Evolutionary conservation across 2,113 vertebrate species (phyloP).

Genomic region (Chaetorhynchus papuensis): DNA sequence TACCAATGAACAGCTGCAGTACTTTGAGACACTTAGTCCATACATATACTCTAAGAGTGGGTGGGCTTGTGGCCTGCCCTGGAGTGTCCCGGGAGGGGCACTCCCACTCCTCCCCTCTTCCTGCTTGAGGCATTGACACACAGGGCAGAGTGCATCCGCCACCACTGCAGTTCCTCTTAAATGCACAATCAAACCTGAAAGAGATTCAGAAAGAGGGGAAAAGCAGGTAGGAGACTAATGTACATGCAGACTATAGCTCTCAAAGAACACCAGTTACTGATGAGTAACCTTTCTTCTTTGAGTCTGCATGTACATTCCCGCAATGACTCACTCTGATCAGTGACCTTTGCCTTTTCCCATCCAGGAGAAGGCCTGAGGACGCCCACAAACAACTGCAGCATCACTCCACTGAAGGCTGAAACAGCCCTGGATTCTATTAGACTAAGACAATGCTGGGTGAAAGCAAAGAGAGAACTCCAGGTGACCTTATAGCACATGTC

Average conservation of each 20-base stretch:
- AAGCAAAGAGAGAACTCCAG: not conserved
- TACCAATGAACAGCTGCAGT: slow-evolving; percentile 49
- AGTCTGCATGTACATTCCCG: slow-evolving; percentile 59
- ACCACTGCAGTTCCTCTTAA: slow-evolving; percentile 60
- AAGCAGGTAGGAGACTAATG: slow-evolving; percentile 63
- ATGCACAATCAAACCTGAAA: slow-evolving; percentile 66
- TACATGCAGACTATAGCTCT: slow-evolving; percentile 53
- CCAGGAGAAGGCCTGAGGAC: not conserved
- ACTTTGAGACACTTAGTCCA: slow-evolving; percentile 61
- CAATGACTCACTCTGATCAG: not conserved
- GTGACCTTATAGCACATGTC: not conserved
- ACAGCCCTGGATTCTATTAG: not conserved
- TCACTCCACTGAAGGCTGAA: not conserved
- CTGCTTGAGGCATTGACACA: slow-evolving; percentile 40
- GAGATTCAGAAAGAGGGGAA: slow-evolving; percentile 67
- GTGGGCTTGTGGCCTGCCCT: slow-evolving; percentile 46
- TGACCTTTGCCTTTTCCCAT: slow-evolving; percentile 25
- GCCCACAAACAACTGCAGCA: not conserved
- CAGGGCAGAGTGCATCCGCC: slow-evolving; percentile 57
- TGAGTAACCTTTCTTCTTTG: slow-evolving; percentile 64
- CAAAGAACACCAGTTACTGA: slow-evolving; percentile 66
- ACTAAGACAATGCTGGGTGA: not conserved
- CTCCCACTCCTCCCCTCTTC: slow-evolving; percentile 43
- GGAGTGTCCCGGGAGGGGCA: not conserved
- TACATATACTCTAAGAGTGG: slow-evolving; percentile 47